A percentile compares a stretch with the other conserved stretches of the same genome.
Conservation (phyloP, 2,888 invertebrate genomes). For the Dimorphilus gyrociliatus region DNA sequence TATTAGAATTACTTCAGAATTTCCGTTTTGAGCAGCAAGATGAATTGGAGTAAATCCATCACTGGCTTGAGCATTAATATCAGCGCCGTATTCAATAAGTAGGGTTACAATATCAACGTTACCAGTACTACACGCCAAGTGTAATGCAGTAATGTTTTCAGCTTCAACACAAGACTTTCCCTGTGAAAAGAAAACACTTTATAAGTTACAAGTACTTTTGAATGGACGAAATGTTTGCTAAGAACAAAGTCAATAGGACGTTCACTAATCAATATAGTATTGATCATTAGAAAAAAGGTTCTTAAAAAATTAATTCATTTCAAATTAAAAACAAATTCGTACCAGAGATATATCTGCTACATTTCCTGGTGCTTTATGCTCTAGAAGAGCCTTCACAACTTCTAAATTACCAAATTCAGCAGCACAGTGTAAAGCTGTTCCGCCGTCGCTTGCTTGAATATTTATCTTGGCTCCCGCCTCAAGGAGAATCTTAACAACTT, state of each 20-base stretch:
- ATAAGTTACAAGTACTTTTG: too few species aligned
- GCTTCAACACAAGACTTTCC: slow-evolving; percentile 10
- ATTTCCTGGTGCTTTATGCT: neutral
- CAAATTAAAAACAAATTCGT: too few species aligned
- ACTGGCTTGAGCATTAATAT: slow-evolving; percentile 9
- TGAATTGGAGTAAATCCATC: slow-evolving; percentile 11
- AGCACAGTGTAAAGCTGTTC: slow-evolving; percentile 12
- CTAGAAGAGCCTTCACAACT: slow-evolving; percentile 5
- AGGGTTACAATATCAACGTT: slow-evolving; percentile 6
- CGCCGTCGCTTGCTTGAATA: slow-evolving; percentile 10
- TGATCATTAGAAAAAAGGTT: too few species aligned
- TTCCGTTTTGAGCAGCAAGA: slow-evolving; percentile 11
- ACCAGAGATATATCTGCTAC: too few species aligned
- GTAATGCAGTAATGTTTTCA: slow-evolving; percentile 10
- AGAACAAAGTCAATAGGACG: too few species aligned
- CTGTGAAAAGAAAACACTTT: too few species aligned
- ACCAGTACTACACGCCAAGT: slow-evolving; percentile 9
- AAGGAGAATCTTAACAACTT: slow-evolving; percentile 8
- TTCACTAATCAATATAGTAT: too few species aligned
- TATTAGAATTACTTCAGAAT: slow-evolving; percentile 4
- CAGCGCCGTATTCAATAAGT: slow-evolving; percentile 8
- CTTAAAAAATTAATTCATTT: too few species aligned
- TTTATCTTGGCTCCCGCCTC: slow-evolving; percentile 7
- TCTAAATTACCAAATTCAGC: slow-evolving; percentile 11
- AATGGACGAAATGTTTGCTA: too few species aligned